A percentile compares a stretch with the other conserved stretches of the same genome.
phyloP scores from a whole-genome alignment of 2,797 vertebrate species.

The Macropodus opercularis region DNA sequence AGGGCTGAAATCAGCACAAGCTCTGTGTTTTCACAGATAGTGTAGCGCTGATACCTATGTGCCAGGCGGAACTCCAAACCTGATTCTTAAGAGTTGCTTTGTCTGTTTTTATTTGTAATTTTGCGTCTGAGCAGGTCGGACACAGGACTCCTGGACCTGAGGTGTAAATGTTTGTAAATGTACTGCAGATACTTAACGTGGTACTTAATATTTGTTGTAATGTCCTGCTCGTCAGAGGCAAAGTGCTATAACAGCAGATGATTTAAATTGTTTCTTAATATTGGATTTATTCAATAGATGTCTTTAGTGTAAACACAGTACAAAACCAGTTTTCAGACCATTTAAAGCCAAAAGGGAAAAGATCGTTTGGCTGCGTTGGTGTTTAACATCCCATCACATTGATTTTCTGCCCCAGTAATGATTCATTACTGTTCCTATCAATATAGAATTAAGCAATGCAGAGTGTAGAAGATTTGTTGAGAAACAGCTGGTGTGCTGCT shows the following conservation, averaged over 20 bases:
- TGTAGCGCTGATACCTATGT: slow-evolving; percentile 13
- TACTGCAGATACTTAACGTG: slow-evolving; percentile 4
- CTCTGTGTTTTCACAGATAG: slow-evolving; percentile 11
- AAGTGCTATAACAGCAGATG: slow-evolving; percentile 38
- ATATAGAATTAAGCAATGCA: slow-evolving; percentile 28
- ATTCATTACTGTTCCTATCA: slow-evolving; percentile 8
- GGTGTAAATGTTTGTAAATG: slow-evolving; percentile 36
- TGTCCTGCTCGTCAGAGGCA: slow-evolving; percentile 35
- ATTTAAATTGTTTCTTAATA: slow-evolving; percentile 17
- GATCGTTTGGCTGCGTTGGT: slow-evolving; percentile 24
- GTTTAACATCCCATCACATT: slow-evolving; percentile 9
- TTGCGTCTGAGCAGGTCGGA: slow-evolving; percentile 13
- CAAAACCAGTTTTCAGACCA: slow-evolving; percentile 11
- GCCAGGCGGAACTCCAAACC: slow-evolving; percentile 24
- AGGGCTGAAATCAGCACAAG: slow-evolving; percentile 6
- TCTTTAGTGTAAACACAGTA: slow-evolving; percentile 27
- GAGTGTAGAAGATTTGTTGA: slow-evolving; percentile 26
- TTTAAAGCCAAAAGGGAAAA: slow-evolving; percentile 33
- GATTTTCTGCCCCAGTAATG: slow-evolving; percentile 30
- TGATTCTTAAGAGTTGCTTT: slow-evolving; percentile 9
- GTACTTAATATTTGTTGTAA: slow-evolving; percentile 2
- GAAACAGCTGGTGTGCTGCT: slow-evolving; percentile 19
- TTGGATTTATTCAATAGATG: slow-evolving; percentile 17
- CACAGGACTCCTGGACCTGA: slow-evolving; percentile 25
- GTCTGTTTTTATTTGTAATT: slow-evolving; percentile 27